Conservation (phyloP, 2,113 vertebrate genomes). For the Psilopsiagon aurifrons region DNA sequence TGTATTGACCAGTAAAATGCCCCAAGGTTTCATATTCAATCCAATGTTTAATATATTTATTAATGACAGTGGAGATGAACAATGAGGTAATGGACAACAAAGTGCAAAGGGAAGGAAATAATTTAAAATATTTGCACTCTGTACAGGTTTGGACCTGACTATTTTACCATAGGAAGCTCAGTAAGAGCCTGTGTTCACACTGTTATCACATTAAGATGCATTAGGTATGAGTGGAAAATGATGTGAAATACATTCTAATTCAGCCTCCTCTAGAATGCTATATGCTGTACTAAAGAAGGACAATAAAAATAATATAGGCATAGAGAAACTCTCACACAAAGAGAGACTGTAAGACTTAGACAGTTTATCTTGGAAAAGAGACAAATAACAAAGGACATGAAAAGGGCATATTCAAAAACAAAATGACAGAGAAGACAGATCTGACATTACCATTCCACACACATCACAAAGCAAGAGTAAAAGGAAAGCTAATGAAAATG, state of each 20-base stretch:
- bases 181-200: background rate
- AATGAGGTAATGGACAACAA: background rate
- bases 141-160: background rate
- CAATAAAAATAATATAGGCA: slow-evolving; percentile 49
- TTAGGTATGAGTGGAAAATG: background rate
- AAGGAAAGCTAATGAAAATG: slow-evolving; percentile 3
- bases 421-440: background rate
- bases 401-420: slow-evolving; percentile 33
- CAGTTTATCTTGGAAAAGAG: slow-evolving; percentile 40
- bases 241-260: slow-evolving; percentile 4
- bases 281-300: background rate
- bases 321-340: slow-evolving; percentile 6
- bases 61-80: background rate
- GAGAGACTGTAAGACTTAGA: background rate
- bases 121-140: background rate
- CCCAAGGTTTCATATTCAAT: slow-evolving; percentile 5
- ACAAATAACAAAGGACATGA: slow-evolving; percentile 41
- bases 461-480: slow-evolving; percentile 18
- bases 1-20: slow-evolving; percentile 35
- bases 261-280: slow-evolving; percentile 1
- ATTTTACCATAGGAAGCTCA: background rate
- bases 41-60: background rate
- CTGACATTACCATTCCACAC: background rate
- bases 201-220: background rate
- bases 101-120: background rate